phyloP scores from a whole-genome alignment of 1,140 invertebrate species.

The Papilio polytes region DNA sequence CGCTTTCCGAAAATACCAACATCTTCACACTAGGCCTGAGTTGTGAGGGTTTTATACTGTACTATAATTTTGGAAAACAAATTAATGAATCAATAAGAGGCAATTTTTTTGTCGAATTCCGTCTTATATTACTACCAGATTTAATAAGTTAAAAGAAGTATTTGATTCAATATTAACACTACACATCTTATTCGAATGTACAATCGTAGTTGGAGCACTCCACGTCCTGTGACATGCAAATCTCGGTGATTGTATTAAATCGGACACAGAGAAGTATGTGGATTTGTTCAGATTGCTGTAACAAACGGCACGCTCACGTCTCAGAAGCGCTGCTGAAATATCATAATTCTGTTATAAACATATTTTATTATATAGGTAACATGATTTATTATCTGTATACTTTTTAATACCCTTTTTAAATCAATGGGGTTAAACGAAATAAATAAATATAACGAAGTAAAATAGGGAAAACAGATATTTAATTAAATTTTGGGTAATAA shows the following conservation, averaged over 20 bases:
- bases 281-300: slow-evolving; percentile 72
- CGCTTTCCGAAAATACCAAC: no score
- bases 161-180: not conserved
- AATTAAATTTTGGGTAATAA: no score
- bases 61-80: not conserved
- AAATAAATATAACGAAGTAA: no score
- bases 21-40: no score
- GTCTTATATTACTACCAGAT: not conserved
- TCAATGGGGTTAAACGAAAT: not conserved
- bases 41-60: no score
- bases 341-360: slow-evolving; percentile 64
- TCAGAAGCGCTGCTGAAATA: slow-evolving; percentile 45
- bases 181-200: not conserved
- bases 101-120: not conserved
- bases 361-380: slow-evolving; percentile 55
- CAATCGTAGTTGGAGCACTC: slow-evolving; percentile 18
- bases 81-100: not conserved
- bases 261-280: slow-evolving; percentile 67
- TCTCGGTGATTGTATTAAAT: slow-evolving; percentile 81
- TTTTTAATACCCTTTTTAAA: not conserved
- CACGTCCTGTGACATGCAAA: slow-evolving; percentile 77
- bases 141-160: not conserved
- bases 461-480: no score
- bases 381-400: not conserved
- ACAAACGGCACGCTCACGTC: slow-evolving; percentile 62